Conservation (phyloP, 2,888 invertebrate genomes). For the Stenoptilia bipunctidactyla region DNA sequence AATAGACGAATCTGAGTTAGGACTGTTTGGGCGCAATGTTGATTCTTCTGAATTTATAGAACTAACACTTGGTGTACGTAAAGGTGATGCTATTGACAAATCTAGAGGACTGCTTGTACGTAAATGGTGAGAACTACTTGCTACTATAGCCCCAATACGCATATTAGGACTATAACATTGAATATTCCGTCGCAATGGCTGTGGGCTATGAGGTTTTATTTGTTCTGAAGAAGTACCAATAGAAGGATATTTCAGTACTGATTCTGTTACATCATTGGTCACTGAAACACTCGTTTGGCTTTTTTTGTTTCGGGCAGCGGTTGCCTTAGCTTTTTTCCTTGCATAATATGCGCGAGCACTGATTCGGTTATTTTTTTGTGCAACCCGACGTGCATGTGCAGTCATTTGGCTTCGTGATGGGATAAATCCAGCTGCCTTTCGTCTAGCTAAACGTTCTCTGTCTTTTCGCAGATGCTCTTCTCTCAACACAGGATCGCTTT, state of each 20-base stretch:
- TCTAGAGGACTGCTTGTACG: slow-evolving; percentile 4
- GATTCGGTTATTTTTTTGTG: slow-evolving; percentile 6
- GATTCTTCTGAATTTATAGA: slow-evolving; percentile 5
- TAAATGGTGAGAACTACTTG: slow-evolving; percentile 5
- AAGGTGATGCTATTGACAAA: slow-evolving; percentile 4
- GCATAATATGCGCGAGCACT: slow-evolving; percentile 7
- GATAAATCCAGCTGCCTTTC: slow-evolving; percentile 7
- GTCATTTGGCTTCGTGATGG: slow-evolving; percentile 6
- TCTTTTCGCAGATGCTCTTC: slow-evolving; percentile 9
- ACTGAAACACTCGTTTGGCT: no score
- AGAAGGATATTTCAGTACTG: neutral
- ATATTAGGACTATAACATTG: slow-evolving; percentile 4
- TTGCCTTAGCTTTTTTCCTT: slow-evolving; percentile 8
- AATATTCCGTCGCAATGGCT: slow-evolving; percentile 1
- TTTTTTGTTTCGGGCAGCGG: slow-evolving; percentile 1
- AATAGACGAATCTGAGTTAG: slow-evolving; percentile 3
- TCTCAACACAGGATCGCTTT: slow-evolving; percentile 6
- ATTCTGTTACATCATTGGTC: slow-evolving; percentile 1
- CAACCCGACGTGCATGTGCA: slow-evolving; percentile 1
- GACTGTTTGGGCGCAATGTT: slow-evolving; percentile 4
- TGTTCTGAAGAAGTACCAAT: slow-evolving; percentile 2
- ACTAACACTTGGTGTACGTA: slow-evolving; percentile 4
- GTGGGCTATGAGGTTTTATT: slow-evolving; percentile 5
- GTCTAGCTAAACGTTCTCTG: slow-evolving; percentile 8
- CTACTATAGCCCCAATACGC: slow-evolving; percentile 2